Evolutionary conservation across 2,888 invertebrate genomes (phyloP).

Genomic region (Drosophila lacicola): DNA sequence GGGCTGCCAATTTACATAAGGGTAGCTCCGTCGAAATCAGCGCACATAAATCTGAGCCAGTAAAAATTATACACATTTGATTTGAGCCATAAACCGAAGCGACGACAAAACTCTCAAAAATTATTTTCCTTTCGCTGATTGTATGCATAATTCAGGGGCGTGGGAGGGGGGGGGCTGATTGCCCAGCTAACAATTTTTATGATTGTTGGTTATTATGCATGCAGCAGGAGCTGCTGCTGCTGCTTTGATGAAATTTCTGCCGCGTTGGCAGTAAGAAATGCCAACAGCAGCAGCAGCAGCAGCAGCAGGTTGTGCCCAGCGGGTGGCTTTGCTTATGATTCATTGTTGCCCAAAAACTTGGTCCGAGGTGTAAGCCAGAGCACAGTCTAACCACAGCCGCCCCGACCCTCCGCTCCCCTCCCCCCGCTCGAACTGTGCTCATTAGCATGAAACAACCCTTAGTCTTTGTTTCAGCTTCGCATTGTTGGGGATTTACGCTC

Average conservation of each 20-base stretch:
- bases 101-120: constrained; percentile 45
- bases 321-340: constrained; percentile 52
- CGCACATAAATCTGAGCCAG: constrained; percentile 65
- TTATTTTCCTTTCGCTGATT: constrained; percentile 55
- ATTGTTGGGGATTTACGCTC: constrained; percentile 56
- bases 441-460: constrained; percentile 74
- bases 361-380: constrained; percentile 51
- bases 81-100: constrained; percentile 65
- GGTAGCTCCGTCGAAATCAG: constrained; percentile 49
- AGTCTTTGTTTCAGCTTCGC: constrained; percentile 39
- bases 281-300: constrained; percentile 1
- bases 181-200: constrained; percentile 59
- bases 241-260: constrained; percentile 39
- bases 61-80: constrained; percentile 76
- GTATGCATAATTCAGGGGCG: constrained; percentile 68
- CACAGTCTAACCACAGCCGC: constrained; percentile 1
- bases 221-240: constrained; percentile 35
- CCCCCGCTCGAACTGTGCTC: constrained; percentile 23
- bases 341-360: constrained; percentile 60
- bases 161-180: constrained; percentile 5
- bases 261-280: constrained; percentile 58
- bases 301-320: constrained; percentile 42
- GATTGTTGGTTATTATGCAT: constrained; percentile 77
- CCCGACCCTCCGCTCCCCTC: background rate
- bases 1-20: constrained; percentile 50